Evolutionary conservation across 2,797 vertebrate species (phyloP).

Genomic region (Epinephelus coioides): DNA sequence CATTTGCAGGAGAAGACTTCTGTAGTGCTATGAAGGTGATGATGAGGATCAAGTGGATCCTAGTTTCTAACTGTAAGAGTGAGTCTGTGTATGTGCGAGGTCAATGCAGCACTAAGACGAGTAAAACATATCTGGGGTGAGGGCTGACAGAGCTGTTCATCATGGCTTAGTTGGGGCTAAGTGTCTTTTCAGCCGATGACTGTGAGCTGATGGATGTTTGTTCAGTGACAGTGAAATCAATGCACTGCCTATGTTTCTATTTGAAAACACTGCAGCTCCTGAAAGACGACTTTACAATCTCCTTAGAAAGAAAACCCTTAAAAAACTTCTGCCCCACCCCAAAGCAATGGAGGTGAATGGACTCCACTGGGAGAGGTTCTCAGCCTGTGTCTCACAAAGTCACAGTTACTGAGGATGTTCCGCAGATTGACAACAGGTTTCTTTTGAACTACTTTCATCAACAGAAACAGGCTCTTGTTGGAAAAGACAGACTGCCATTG

Average conservation of each 20-base stretch:
- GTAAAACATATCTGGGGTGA: not conserved
- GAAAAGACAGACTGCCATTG: not conserved
- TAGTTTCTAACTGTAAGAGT: too few relatives aligned
- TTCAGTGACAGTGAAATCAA: slow-evolving; percentile 44
- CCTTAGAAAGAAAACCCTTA: not conserved
- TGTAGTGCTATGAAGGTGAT: too few relatives aligned
- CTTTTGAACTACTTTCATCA: too few relatives aligned
- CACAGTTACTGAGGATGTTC: too few relatives aligned
- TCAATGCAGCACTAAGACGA: not conserved
- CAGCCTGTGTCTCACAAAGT: too few relatives aligned
- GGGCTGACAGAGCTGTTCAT: slow-evolving; percentile 28
- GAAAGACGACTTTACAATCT: not conserved
- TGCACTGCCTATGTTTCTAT: slow-evolving; percentile 6
- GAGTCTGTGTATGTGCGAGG: not conserved
- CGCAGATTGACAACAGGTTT: too few relatives aligned
- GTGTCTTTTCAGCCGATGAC: slow-evolving; percentile 23
- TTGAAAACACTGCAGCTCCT: not conserved
- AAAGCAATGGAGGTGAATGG: too few relatives aligned
- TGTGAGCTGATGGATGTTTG: slow-evolving; percentile 23
- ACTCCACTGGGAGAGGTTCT: too few relatives aligned
- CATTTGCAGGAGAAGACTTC: too few relatives aligned
- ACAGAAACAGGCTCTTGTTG: too few relatives aligned
- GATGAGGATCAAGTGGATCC: too few relatives aligned
- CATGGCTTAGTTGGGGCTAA: slow-evolving; percentile 12
- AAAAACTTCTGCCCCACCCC: too few relatives aligned